Percentiles rank a stretch among this genome's conserved stretches.
phyloP scores from a whole-genome alignment of 2,113 vertebrate species.

The Pseudopodoces humilis region DNA sequence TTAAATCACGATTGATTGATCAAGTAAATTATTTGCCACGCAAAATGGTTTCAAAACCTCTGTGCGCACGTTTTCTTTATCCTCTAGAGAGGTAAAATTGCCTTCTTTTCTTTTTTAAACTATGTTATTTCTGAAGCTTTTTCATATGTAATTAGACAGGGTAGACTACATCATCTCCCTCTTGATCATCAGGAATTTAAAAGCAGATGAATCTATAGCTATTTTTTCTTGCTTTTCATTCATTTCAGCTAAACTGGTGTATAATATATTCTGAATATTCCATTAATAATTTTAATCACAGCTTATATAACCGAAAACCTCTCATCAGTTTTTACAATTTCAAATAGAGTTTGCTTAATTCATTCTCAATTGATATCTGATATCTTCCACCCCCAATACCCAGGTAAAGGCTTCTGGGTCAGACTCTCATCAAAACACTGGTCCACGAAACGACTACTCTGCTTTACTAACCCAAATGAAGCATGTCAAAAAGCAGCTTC shows the following conservation, averaged over 20 bases:
- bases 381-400: not conserved
- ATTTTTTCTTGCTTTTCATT: not conserved
- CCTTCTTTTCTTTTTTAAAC: not conserved
- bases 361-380: not conserved
- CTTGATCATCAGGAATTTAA: not conserved
- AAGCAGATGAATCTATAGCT: not conserved
- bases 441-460: not conserved
- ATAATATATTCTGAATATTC: not conserved
- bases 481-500: not conserved
- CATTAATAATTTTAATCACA: not conserved
- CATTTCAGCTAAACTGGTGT: not conserved
- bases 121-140: not conserved
- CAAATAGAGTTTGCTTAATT: not conserved
- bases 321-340: not conserved
- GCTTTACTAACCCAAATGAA: not conserved
- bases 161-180: not conserved
- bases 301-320: not conserved
- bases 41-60: not conserved
- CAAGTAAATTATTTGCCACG: not conserved
- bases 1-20: not conserved
- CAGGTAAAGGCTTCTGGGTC: not conserved
- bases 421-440: not conserved
- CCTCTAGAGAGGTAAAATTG: not conserved
- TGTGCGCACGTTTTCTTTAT: rapidly evolving
- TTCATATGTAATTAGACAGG: not conserved